phyloP scores from a whole-genome alignment of 2,888 invertebrate genomes.

The Ennomos erosarius region DNA sequence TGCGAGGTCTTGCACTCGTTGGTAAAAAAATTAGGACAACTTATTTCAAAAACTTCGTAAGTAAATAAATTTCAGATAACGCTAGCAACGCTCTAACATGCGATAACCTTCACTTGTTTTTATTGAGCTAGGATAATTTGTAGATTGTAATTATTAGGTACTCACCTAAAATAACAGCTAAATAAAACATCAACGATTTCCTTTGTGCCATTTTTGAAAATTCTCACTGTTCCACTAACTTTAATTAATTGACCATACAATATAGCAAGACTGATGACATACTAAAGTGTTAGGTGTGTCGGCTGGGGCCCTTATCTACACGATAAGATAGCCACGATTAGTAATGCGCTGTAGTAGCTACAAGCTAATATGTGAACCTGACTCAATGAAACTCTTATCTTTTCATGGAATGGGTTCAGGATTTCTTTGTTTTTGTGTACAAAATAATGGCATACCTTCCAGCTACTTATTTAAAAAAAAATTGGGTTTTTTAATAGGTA shows the following conservation, averaged over 20 bases:
- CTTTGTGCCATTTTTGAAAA: constrained; percentile 69
- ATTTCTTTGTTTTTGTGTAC: constrained; percentile 22
- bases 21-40: too few relatives aligned
- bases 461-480: too few relatives aligned
- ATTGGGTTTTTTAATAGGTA: too few relatives aligned
- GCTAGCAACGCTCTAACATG: constrained; percentile 8
- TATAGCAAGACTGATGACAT: constrained; percentile 50
- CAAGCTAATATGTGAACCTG: constrained; percentile 30
- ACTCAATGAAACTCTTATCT: constrained; percentile 33
- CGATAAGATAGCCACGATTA: constrained; percentile 76
- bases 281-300: constrained; percentile 65
- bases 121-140: neutral
- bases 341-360: constrained; percentile 49
- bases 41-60: constrained; percentile 12
- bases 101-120: too few relatives aligned
- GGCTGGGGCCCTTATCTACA: constrained; percentile 59
- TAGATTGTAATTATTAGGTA: constrained; percentile 32
- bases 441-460: neutral
- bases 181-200: constrained; percentile 75
- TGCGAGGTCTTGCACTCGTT: too few relatives aligned
- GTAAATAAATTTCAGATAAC: constrained; percentile 25
- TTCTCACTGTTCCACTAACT: constrained; percentile 41
- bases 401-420: constrained; percentile 30
- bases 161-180: constrained; percentile 82
- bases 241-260: constrained; percentile 40